phyloP scores from a whole-genome alignment of 2,888 invertebrate species.

The Elegia similella region DNA sequence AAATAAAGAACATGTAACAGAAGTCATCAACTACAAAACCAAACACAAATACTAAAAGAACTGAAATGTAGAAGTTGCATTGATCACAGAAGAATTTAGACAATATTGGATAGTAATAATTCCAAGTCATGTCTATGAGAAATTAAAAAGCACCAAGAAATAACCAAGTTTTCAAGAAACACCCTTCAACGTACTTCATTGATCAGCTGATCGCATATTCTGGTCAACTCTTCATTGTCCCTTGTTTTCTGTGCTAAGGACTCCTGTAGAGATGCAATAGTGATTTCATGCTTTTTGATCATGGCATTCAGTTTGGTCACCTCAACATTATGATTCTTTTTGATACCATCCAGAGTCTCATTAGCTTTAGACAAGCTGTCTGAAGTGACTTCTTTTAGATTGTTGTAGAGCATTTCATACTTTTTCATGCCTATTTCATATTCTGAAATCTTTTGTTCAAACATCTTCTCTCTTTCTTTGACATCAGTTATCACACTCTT shows the following conservation, averaged over 20 bases:
- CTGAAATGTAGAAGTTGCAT: conserved; percentile 17
- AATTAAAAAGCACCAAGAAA: conserved; percentile 25
- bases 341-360: conserved; percentile 88
- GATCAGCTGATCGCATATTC: conserved; percentile 96
- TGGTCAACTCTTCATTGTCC: conserved; percentile 93
- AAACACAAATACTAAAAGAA: conserved; percentile 6
- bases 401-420: conserved; percentile 91
- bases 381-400: conserved; percentile 92
- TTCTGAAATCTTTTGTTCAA: conserved; percentile 84
- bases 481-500: conserved; percentile 77
- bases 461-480: conserved; percentile 84
- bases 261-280: conserved; percentile 90
- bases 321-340: conserved; percentile 88
- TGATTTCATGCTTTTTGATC: conserved; percentile 93
- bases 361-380: conserved; percentile 88
- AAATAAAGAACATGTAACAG: background rate
- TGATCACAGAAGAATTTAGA: conserved; percentile 22
- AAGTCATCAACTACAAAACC: conserved; percentile 2
- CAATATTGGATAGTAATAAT: conserved; percentile 12
- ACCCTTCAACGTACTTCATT: conserved; percentile 62
- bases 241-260: conserved; percentile 92
- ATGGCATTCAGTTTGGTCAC: conserved; percentile 91
- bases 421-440: conserved; percentile 85
- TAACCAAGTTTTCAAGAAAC: conserved; percentile 18
- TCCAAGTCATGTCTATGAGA: conserved; percentile 17